phyloP scores from a whole-genome alignment of 2,888 invertebrate species.

The Melikaiella ostensackeni region DNA sequence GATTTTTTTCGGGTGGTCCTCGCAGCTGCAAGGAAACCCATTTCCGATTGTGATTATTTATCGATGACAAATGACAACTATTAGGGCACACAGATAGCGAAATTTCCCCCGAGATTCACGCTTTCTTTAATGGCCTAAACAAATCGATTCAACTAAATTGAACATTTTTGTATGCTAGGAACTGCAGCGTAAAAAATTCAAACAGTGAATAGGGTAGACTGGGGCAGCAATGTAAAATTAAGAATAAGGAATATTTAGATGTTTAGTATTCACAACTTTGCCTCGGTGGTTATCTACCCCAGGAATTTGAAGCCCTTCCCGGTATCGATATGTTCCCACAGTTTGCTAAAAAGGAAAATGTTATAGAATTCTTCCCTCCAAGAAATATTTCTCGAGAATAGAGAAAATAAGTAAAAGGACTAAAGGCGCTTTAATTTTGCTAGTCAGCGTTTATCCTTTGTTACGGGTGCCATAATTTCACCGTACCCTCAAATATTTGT shows the following conservation, averaged over 20 bases:
- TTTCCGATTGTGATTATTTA: slow-evolving; percentile 36
- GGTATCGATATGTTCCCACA: neutral
- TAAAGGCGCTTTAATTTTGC: slow-evolving; percentile 10
- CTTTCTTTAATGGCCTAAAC: neutral
- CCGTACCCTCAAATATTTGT: slow-evolving; percentile 36
- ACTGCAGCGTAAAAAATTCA: too few species aligned
- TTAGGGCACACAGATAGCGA: neutral
- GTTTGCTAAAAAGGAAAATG: neutral
- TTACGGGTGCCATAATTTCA: slow-evolving; percentile 35
- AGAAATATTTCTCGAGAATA: slow-evolving; percentile 1
- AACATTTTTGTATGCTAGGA: too few species aligned
- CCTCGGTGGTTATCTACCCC: too few species aligned
- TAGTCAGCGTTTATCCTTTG: slow-evolving; percentile 6
- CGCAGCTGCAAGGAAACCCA: neutral
- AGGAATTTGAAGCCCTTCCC: too few species aligned
- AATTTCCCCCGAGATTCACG: slow-evolving; percentile 16
- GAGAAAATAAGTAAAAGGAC: slow-evolving; percentile 13
- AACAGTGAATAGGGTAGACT: too few species aligned
- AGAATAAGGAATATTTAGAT: too few species aligned
- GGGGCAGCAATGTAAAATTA: too few species aligned
- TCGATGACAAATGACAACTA: slow-evolving; percentile 24
- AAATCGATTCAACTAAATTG: neutral
- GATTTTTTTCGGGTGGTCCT: slow-evolving; percentile 26
- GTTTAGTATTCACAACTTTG: too few species aligned
- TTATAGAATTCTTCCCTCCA: neutral